A percentile compares a stretch with the other conserved stretches of the same genome.
Conservation (phyloP, 1,140 invertebrate species). For the Drosophila erecta region DNA sequence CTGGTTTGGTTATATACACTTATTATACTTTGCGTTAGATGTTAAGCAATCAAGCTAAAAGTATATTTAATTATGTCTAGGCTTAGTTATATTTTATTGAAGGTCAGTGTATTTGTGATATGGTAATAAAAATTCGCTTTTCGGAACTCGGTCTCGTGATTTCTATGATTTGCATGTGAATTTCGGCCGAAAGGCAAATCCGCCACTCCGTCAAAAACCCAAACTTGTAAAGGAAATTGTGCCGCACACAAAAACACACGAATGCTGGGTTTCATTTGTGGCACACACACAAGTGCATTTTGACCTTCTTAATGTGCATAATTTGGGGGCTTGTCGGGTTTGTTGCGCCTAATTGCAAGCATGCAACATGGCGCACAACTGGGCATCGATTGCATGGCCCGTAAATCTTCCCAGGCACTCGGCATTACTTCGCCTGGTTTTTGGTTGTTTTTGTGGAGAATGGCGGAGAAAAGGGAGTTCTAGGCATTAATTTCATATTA, state of each 20-base stretch:
- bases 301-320: constrained; percentile 50
- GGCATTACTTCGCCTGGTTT: constrained; percentile 6
- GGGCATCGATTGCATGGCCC: constrained; percentile 75
- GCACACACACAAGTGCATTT: constrained; percentile 8
- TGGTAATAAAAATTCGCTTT: neutral
- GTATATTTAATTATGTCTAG: too few relatives aligned
- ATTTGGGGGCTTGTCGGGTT: constrained; percentile 28
- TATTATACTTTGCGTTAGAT: neutral
- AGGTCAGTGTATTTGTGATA: too few relatives aligned
- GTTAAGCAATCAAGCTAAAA: too few relatives aligned
- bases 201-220: constrained; percentile 16
- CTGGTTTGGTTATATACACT: neutral
- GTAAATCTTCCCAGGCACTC: constrained; percentile 60
- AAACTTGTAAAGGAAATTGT: constrained; percentile 19
- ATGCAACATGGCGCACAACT: constrained; percentile 59
- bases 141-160: constrained; percentile 2
- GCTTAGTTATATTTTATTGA: neutral
- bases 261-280: constrained; percentile 18
- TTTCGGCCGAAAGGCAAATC: constrained; percentile 26
- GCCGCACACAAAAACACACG: neutral
- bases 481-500: constrained; percentile 79
- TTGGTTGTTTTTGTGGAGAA: neutral
- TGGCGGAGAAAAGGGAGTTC: neutral
- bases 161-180: constrained; percentile 33
- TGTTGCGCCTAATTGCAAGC: constrained; percentile 67